Base-by-base conservation (phyloP, 1,140 invertebrate species). In the Aphidius ervi region DNA sequence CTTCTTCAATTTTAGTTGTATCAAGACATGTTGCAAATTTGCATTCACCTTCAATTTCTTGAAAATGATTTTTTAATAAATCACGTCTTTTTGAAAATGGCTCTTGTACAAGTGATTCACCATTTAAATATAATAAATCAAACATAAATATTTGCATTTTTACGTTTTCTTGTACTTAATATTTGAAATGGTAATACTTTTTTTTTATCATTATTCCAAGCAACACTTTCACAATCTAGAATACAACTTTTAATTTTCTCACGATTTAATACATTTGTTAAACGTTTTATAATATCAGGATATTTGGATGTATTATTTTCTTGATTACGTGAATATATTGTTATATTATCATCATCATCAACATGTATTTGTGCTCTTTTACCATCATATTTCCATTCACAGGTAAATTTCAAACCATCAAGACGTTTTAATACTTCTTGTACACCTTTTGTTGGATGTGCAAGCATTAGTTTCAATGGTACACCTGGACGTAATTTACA, bases 381-480 rank as follows among this genome's bases (percentile, higher is more conserved):
- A 5, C 98, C 98, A 79, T 99, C 98, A 77, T 99, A 99, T 78
- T 99, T 99, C 86, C 90, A 99, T 83, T 99, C 98, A 76, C 97
- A 99, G 3, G 97, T 98, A 72, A 99, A 99, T 70, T 92, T 88
- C 66, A 91, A 81, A 40, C 89, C 87, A 62, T 97, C 95, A 79
- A 99, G 99, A 58, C 95, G 83, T 54, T 88, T 84, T 5, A 99
- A 77, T 10, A 99, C 92, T 79, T 99, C 96, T 57, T 86, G 83
- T 4, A 94, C 87, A 4, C 95, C 95, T 78, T 94, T 95, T 0
- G 97, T 97, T 9, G 98, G 97, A 79, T 99, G 95, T 3, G 97
- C 98, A 65, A 99, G 84, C 98, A 99, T 99, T 7, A 98, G 98
- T 75, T 97, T 95, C 48, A 99, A 81, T 9, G 98, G 98, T 69